Evolutionary conservation across 2,797 vertebrate genomes (phyloP).

Genomic region (Cheirogaleus major): DNA sequence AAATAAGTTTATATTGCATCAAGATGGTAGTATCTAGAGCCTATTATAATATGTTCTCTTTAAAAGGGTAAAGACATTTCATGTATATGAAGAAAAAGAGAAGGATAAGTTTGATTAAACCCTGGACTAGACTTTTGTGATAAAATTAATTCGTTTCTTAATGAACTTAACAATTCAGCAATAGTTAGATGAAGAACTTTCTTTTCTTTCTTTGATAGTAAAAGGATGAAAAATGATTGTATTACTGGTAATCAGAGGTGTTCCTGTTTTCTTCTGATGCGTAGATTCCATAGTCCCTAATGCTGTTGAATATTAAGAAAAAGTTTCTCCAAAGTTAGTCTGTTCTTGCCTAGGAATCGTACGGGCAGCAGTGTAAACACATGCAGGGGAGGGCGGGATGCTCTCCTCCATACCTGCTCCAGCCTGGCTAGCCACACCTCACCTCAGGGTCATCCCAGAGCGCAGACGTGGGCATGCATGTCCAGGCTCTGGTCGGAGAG

Average conservation of each 20-base stretch:
- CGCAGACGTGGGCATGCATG: not conserved
- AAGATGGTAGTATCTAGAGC: not conserved
- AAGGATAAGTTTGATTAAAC: conserved; percentile 4
- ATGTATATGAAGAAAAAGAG: not conserved
- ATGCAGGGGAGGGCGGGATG: not conserved
- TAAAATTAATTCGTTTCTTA: conserved; percentile 26
- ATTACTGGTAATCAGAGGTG: not conserved
- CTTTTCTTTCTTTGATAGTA: not conserved
- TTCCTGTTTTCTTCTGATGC: not conserved
- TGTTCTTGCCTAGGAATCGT: not conserved
- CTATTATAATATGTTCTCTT: not conserved
- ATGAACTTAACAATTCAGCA: conserved; percentile 17
- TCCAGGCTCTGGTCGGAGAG: not conserved
- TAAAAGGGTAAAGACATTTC: not conserved
- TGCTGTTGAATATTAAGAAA: not conserved
- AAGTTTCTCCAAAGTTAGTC: not conserved
- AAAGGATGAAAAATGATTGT: not conserved
- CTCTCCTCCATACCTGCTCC: not conserved
- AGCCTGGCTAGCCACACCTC: not conserved
- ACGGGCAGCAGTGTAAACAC: too few relatives aligned
- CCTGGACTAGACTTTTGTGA: not conserved
- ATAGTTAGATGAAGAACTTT: not conserved
- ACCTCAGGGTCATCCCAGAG: not conserved
- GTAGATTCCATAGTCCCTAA: not conserved
- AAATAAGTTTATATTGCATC: not conserved